These are phyloP conservation scores for Anguilla rostrata DNA, from an alignment of 2,113 vertebrate species.

Conservation along the genomic window DNA sequence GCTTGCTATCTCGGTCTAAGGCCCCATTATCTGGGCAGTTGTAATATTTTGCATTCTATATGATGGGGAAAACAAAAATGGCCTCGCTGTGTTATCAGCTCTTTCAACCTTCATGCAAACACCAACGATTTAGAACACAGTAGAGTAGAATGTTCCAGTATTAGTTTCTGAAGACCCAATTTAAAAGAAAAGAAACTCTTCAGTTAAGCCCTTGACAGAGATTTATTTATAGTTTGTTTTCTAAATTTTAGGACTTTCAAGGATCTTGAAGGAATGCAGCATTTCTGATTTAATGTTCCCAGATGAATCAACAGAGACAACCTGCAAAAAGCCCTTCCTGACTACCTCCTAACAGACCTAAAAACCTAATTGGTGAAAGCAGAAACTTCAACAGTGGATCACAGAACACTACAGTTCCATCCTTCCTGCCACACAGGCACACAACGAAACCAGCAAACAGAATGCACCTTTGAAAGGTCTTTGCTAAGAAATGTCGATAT, in stretches of 20 bases:
- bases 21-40: no score
- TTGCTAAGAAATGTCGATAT: neutral
- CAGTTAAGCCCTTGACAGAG: no score
- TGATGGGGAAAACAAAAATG: neutral
- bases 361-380: neutral
- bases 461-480: neutral
- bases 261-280: neutral
- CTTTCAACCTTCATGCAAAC: no score
- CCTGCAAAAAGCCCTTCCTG: neutral
- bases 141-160: no score
- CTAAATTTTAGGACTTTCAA: neutral
- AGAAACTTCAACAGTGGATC: neutral
- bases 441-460: neutral
- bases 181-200: no score
- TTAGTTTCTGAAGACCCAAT: no score
- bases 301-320: neutral
- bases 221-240: neutral
- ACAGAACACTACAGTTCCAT: neutral
- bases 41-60: neutral
- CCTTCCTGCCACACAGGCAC: neutral
- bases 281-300: neutral
- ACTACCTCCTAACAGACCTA: neutral
- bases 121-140: no score
- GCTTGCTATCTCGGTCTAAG: no score
- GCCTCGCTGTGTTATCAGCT: neutral